Base-by-base conservation (phyloP, 2,888 invertebrate species). In the Noctua fimbriata region DNA sequence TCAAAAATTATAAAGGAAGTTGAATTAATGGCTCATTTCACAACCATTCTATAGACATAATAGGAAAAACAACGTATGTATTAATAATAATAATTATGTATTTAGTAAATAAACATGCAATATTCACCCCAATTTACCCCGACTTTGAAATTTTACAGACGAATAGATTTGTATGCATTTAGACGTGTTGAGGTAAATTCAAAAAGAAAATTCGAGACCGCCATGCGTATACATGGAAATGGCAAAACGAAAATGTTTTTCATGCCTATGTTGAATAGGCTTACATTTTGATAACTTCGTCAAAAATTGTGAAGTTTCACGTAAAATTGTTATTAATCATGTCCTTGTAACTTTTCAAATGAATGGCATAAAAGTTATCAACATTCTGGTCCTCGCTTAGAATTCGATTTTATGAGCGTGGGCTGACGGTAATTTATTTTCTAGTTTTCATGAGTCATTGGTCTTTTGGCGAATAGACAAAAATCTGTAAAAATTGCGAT, bases 251-350 rank as follows among this genome's bases (percentile, higher is more conserved):
- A 78, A 72, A 75, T 36, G 47, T 49, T 69, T 82, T 79, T 44
- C 67, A 75, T 28, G 44, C 66, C 14, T 32, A 49, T 63, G 18
- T 66, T 79, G 36, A 74, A 80, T 80, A 69, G 28, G 21, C 32
- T 66, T 16, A 49, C 44, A 69, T 47, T 82, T 65, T 66, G 76
- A 79, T 69, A 85, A 76, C 60, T 73, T 78, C 36, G 41, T 69
- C 75, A 81, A 78, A 82, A 85, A 85, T 74, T 78, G 77, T 73
- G 58, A 78, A 85, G 69, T 78, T 73, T 72, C 77, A 66, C 76
- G 77, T 73, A 70, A 86, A 77, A 81, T 67, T 81, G 72, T 86
- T 87, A 82, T 86, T 84, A 84, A 86, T 85, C 83, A 79, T 79
- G 73, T 72, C 71, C 49, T 78, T 79, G 66, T 78, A 82, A 87